Evolutionary conservation across 2,888 invertebrate species (phyloP).

Genomic region (Nemapogon koenigi): DNA sequence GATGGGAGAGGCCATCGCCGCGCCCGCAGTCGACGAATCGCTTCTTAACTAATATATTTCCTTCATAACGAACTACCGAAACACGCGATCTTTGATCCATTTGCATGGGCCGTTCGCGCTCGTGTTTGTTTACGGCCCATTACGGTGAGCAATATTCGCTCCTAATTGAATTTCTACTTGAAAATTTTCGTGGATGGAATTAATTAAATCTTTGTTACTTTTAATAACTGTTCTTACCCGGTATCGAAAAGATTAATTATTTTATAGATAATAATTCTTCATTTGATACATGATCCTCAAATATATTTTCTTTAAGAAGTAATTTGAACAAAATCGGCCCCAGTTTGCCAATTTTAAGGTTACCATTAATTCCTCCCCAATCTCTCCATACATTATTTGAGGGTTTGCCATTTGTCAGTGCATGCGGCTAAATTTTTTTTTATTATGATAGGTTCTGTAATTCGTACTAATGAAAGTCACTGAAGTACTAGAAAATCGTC

Average conservation of each 20-base stretch:
- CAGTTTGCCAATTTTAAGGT: no score
- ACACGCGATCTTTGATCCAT: conserved; percentile 62
- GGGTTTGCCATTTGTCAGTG: no score
- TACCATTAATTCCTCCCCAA: no score
- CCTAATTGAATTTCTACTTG: conserved; percentile 52
- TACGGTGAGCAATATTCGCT: conserved; percentile 42
- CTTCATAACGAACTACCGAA: conserved; percentile 50
- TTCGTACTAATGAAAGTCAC: no score
- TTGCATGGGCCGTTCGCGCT: conserved; percentile 32
- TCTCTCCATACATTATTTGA: no score
- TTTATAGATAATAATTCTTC: no score
- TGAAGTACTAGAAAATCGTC: no score
- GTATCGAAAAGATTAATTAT: conserved; percentile 37
- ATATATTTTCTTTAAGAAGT: no score
- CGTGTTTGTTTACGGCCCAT: conserved; percentile 47
- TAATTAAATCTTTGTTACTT: conserved; percentile 33
- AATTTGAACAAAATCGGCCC: no score
- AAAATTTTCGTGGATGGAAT: conserved; percentile 47
- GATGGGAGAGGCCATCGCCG: conserved; percentile 44
- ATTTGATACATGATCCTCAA: no score
- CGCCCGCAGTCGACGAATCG: conserved; percentile 38
- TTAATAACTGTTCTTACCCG: conserved; percentile 19
- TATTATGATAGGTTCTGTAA: no score
- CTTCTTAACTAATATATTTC: conserved; percentile 53
- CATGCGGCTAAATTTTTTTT: no score